A percentile compares a stretch with the other conserved stretches of the same genome.
These are phyloP conservation scores for Ophion slaviceki DNA, from an alignment of 2,888 invertebrate genomes.

Conservation along the genomic window DNA sequence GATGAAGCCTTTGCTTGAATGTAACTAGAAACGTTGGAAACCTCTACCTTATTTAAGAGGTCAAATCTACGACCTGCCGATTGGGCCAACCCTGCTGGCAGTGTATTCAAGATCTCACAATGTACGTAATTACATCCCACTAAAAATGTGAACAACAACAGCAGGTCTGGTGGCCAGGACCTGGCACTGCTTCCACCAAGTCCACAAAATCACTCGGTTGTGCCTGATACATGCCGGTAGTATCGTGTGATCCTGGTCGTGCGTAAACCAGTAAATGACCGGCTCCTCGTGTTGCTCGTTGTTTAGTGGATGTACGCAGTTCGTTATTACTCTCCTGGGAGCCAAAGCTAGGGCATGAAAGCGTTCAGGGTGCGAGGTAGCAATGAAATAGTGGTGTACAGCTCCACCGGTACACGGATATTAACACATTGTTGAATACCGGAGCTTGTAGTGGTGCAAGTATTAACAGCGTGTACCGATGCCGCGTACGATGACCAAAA, in stretches of 20 bases:
- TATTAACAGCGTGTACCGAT: constrained; percentile 40
- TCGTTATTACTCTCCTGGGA: constrained; percentile 77
- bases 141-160: constrained; percentile 32
- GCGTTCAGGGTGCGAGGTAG: constrained; percentile 27
- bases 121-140: background rate
- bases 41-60: background rate
- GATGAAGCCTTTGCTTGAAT: background rate
- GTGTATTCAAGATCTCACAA: background rate
- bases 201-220: constrained; percentile 16
- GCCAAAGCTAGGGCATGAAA: constrained; percentile 39
- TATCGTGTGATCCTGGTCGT: constrained; percentile 29
- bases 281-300: constrained; percentile 70
- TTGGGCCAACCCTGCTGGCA: constrained; percentile 10
- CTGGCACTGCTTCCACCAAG: constrained; percentile 23
- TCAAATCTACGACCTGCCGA: background rate
- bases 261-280: constrained; percentile 62
- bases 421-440: constrained; percentile 15
- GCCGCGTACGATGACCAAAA: constrained; percentile 42
- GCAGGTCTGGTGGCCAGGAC: constrained; percentile 31
- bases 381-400: constrained; percentile 50
- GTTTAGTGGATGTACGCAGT: constrained; percentile 75
- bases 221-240: constrained; percentile 35
- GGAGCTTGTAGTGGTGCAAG: constrained; percentile 21
- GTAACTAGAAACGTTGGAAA: background rate
- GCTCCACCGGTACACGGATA: constrained; percentile 19